Percentiles rank a stretch among this genome's conserved stretches.
Evolutionary conservation across 2,888 invertebrate species (phyloP).

Genomic region (Catocala nupta): DNA sequence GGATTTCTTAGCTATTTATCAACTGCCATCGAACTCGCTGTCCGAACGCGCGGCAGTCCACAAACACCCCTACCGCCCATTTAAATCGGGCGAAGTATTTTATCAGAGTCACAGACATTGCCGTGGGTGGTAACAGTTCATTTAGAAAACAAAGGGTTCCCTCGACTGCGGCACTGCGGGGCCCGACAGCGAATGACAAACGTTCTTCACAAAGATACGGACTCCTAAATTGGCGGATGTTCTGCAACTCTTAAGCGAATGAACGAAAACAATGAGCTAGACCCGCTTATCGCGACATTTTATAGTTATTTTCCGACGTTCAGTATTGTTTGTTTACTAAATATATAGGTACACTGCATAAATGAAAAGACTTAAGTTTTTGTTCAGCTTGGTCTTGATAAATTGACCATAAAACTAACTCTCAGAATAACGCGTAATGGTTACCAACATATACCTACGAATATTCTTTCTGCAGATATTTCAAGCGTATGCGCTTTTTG

Average conservation of each 20-base stretch:
- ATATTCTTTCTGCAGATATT: no score
- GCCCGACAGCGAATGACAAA: slow-evolving; percentile 51
- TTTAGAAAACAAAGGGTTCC: slow-evolving; percentile 62
- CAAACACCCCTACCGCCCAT: slow-evolving; percentile 37
- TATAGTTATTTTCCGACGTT: slow-evolving; percentile 13
- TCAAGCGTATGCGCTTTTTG: no score
- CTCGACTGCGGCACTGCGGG: slow-evolving; percentile 30
- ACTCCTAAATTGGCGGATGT: slow-evolving; percentile 35
- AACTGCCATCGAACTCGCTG: slow-evolving; percentile 25
- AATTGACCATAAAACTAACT: no score
- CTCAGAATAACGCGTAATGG: no score
- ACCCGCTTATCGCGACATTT: slow-evolving; percentile 12
- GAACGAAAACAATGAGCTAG: slow-evolving; percentile 20
- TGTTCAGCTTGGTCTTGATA: no score
- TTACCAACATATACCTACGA: no score
- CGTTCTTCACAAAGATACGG: slow-evolving; percentile 43
- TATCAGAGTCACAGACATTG: slow-evolving; percentile 49
- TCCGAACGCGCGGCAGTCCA: slow-evolving; percentile 23
- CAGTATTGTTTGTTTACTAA: slow-evolving; percentile 1
- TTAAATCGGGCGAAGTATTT: slow-evolving; percentile 50
- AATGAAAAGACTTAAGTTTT: no score
- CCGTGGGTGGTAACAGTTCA: slow-evolving; percentile 55
- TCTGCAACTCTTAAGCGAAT: slow-evolving; percentile 20
- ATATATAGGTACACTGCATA: neutral
- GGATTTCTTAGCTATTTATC: slow-evolving; percentile 39